phyloP scores from a whole-genome alignment of 2,888 invertebrate genomes.

The Neelides folsomi region DNA sequence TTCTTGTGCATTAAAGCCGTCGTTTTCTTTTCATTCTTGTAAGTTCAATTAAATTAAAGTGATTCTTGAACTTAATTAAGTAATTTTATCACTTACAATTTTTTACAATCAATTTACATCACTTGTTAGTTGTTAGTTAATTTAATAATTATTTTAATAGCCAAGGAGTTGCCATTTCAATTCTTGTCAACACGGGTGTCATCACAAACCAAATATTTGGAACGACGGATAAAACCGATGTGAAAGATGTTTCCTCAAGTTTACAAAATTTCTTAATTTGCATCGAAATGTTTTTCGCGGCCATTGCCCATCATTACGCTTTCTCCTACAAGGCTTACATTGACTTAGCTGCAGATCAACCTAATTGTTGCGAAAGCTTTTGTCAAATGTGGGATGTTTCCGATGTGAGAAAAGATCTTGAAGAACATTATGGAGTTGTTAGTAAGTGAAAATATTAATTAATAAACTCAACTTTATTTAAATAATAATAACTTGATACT shows the following conservation, averaged over 20 bases:
- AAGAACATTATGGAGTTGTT: slow-evolving; percentile 83
- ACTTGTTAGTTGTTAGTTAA: slow-evolving; percentile 1
- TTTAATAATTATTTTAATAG: slow-evolving; percentile 41
- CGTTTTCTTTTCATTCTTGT: slow-evolving; percentile 97
- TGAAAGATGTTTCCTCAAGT: slow-evolving; percentile 63
- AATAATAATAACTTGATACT: not conserved
- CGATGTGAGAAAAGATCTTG: slow-evolving; percentile 81
- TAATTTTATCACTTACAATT: not conserved
- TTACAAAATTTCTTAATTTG: slow-evolving; percentile 89
- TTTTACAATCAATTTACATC: not conserved
- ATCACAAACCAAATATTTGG: slow-evolving; percentile 59
- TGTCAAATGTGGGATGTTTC: slow-evolving; percentile 93
- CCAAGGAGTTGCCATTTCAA: slow-evolving; percentile 79
- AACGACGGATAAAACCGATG: slow-evolving; percentile 51
- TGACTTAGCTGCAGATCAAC: slow-evolving; percentile 40
- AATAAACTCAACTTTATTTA: not conserved
- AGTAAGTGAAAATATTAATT: slow-evolving; percentile 42
- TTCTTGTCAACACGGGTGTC: slow-evolving; percentile 67
- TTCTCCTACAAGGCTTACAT: slow-evolving; percentile 85
- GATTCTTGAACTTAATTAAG: not conserved
- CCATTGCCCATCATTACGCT: slow-evolving; percentile 87
- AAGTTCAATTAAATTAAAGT: slow-evolving; percentile 44
- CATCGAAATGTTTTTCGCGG: slow-evolving; percentile 94
- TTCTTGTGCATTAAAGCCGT: slow-evolving; percentile 95
- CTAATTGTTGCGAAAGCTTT: slow-evolving; percentile 61